Evolutionary conservation across 2,113 vertebrate species (phyloP).

Genomic region (zebrafish (Danio rerio)): GRCz12tu NC_133185.1:39496501-39497000

Average conservation of each 20-base stretch:
- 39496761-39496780: background rate
- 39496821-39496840: background rate
- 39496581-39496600: background rate
- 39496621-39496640: background rate
- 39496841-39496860: conserved; percentile 12
- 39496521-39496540: background rate
- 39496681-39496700: background rate
- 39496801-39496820: conserved; percentile 5
- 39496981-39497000: conserved; percentile 17
- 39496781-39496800: background rate
- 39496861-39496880: conserved; percentile 22
- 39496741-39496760: background rate
- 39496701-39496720: background rate
- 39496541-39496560: background rate
- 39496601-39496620: background rate
- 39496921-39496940: conserved; percentile 18
- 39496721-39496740: background rate
- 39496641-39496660: background rate
- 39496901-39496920: conserved; percentile 9
- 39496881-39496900: conserved; percentile 28
- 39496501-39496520: background rate
- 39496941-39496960: background rate
- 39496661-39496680: background rate
- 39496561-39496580: background rate
- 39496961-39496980: conserved; percentile 2